A percentile compares a stretch with the other conserved stretches of the same genome.
phyloP scores from a whole-genome alignment of 2,797 vertebrate genomes.

The Esox lucius region DNA sequence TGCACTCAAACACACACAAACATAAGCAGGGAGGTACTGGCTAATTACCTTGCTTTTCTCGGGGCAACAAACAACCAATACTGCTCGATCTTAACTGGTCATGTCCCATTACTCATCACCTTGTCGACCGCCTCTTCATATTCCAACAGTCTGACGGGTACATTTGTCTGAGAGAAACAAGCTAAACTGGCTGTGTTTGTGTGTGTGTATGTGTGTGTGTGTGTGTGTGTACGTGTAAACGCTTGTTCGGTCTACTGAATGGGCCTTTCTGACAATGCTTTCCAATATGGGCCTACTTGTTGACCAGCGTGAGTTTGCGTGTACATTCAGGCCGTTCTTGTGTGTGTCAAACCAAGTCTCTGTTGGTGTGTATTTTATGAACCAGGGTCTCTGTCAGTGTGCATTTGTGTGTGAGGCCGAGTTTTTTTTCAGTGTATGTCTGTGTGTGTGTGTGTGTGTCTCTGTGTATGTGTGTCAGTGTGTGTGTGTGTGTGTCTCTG shows the following conservation, averaged over 20 bases:
- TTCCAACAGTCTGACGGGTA: neutral
- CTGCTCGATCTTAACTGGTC: neutral
- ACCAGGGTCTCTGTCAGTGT: neutral
- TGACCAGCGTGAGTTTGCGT: neutral
- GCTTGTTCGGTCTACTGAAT: neutral
- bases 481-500: too few relatives aligned
- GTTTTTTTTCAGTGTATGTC: too few relatives aligned
- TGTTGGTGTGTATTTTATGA: neutral
- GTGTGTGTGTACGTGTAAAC: neutral
- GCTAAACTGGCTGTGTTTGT: neutral
- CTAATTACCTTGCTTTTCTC: neutral
- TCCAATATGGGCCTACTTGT: too few relatives aligned
- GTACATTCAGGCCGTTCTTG: neutral
- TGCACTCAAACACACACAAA: neutral
- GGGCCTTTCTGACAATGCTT: neutral
- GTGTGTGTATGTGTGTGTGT: neutral
- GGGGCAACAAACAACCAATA: neutral
- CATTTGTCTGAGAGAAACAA: neutral
- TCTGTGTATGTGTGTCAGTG: too few relatives aligned
- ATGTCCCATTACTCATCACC: neutral
- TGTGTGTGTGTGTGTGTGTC: too few relatives aligned
- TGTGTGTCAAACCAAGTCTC: neutral
- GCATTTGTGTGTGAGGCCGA: neutral
- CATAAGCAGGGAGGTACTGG: neutral
- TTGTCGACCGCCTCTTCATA: slow-evolving; percentile 12